Base-by-base conservation (phyloP, 2,113 vertebrate species). In the Tapirus terrestris region DNA sequence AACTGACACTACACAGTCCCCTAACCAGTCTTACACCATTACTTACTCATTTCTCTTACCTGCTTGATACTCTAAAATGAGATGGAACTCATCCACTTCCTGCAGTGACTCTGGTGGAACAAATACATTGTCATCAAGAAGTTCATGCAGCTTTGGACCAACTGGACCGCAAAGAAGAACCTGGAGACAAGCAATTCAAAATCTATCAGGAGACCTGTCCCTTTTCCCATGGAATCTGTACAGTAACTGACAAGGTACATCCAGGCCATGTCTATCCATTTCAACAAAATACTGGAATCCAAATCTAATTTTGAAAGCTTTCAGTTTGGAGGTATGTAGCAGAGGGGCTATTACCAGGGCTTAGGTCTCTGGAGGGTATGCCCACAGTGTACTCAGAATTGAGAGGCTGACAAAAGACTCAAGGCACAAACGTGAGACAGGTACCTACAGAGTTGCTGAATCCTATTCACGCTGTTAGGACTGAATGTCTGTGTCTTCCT, bases 41-140 rank as follows among this genome's bases (percentile, higher is more conserved):
- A 48, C 58, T 88, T 51, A 58, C 58, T 81, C 21, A 63, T 17
- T 77, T 88, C 77, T 91, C 91, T 89, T 98, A 99, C 99, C 99
- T 99, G 99, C 99, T 99, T 99, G 99, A 96, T 99, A 99, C 97
- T 99, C 99, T 98, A 99, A 98, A 97, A 99, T 99, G 65, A 99
- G 99, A 97, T 99, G 99, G 97, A 99, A 99, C 97, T 99, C 99
- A 73, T 99, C 99, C 0, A 97, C 98, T 97, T 99, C 99, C 98
- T 99, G 99, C 82, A 99, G 98, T 33, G 99, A 99, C 61, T 99
- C 99, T 6, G 99, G 99, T 0, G 99, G 99, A 79, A 99, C 99
- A 25, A 99, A 97, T 2, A 99, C 99, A 33, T 99, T 99, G 89
- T 99, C 99, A 68, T 99, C 99, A 73, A 99, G 99, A 94, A 99